Conservation (phyloP, 2,113 vertebrate genomes). For the Embiotoca jacksoni region DNA sequence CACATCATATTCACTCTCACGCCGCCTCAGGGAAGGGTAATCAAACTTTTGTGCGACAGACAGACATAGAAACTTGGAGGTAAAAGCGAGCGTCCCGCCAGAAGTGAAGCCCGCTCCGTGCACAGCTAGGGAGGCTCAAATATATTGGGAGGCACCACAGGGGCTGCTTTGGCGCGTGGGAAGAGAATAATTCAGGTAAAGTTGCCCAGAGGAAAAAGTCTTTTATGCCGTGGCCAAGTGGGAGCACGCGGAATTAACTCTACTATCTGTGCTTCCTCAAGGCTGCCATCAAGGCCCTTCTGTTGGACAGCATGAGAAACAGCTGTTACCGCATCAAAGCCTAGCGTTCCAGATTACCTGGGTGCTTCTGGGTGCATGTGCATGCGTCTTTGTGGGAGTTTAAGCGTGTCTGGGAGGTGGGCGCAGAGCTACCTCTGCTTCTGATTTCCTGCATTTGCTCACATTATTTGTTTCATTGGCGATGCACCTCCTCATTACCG, state of each 20-base stretch:
- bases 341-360: slow-evolving; percentile 16
- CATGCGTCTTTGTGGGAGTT: background rate
- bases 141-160: slow-evolving; percentile 24
- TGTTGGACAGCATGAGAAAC: slow-evolving; percentile 38
- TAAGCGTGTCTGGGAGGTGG: slow-evolving; percentile 23
- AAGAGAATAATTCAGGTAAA: slow-evolving; percentile 49
- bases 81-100: slow-evolving; percentile 47
- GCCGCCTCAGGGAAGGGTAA: slow-evolving; percentile 36
- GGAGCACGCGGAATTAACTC: slow-evolving; percentile 54
- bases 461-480: slow-evolving; percentile 14
- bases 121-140: slow-evolving; percentile 22
- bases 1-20: slow-evolving; percentile 37
- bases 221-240: slow-evolving; percentile 52
- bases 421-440: background rate
- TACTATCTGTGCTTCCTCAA: slow-evolving; percentile 25
- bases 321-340: slow-evolving; percentile 60
- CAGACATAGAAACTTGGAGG: slow-evolving; percentile 32
- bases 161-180: slow-evolving; percentile 20
- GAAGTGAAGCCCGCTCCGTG: slow-evolving; percentile 33
- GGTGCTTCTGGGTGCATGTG: slow-evolving; percentile 7
- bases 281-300: slow-evolving; percentile 51
- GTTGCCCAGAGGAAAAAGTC: slow-evolving; percentile 45
- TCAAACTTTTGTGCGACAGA: slow-evolving; percentile 57
- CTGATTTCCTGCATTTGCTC: background rate
- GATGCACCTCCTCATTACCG: slow-evolving; percentile 1